Percentiles rank a stretch among this genome's conserved stretches.
Conservation (phyloP, 1,140 invertebrate genomes). For the Brachionus rotundiformis region DNA sequence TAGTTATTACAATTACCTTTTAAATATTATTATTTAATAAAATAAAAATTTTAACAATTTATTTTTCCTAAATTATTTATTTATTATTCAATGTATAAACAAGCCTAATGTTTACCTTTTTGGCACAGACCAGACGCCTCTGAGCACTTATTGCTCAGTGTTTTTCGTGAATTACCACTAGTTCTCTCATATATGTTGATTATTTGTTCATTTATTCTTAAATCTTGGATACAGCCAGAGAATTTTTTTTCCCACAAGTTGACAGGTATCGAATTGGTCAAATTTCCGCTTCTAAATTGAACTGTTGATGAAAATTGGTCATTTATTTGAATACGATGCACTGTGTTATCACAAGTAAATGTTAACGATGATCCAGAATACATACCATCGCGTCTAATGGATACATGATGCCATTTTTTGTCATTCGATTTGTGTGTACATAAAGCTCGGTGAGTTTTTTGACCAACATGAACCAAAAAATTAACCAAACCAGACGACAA, state of each 20-base stretch:
- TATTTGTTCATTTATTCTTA: not conserved
- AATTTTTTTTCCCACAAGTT: slow-evolving; percentile 20
- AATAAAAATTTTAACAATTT: too few relatives aligned
- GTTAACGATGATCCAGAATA: not conserved
- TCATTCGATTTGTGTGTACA: slow-evolving; percentile 11
- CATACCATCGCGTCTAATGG: slow-evolving; percentile 29
- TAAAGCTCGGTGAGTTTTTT: not conserved
- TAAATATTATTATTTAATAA: not conserved
- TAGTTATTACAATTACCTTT: not conserved
- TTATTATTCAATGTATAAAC: not conserved
- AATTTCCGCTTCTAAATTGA: slow-evolving; percentile 41
- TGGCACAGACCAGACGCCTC: not conserved
- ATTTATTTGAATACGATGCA: not conserved
- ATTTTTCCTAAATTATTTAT: too few relatives aligned
- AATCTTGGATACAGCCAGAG: slow-evolving; percentile 3
- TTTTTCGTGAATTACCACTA: not conserved
- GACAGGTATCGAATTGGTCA: not conserved
- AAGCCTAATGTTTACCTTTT: not conserved
- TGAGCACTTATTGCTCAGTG: not conserved
- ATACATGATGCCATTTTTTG: slow-evolving; percentile 34
- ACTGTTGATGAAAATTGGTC: slow-evolving; percentile 21
- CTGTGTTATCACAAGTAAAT: not conserved
- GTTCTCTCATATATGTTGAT: slow-evolving; percentile 12
- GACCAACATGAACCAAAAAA: not conserved
- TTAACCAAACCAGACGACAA: not conserved